A percentile compares a stretch with the other conserved stretches of the same genome.
Conservation (phyloP, 2,888 invertebrate genomes). For the Gymnosoma rotundatum region DNA sequence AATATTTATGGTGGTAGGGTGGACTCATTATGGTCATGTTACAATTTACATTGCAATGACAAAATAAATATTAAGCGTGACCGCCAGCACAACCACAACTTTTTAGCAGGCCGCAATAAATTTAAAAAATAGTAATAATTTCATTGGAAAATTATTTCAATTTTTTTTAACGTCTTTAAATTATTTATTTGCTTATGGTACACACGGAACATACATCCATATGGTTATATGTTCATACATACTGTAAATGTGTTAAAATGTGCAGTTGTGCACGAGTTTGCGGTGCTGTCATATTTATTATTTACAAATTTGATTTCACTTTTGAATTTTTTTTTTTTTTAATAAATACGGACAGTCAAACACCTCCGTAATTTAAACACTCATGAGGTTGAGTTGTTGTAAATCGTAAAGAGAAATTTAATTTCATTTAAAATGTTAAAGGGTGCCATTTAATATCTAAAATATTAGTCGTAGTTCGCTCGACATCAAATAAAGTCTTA, state of each 20-base stretch:
- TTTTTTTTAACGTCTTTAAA: conserved; percentile 31
- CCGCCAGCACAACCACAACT: neutral
- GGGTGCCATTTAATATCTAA: too few species aligned
- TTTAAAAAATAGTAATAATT: conserved; percentile 15
- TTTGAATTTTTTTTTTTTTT: conserved; percentile 24
- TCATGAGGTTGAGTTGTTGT: conserved; percentile 10
- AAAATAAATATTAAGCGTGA: conserved; percentile 26
- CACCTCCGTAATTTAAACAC: conserved; percentile 31
- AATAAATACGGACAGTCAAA: conserved; percentile 35
- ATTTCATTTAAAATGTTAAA: neutral
- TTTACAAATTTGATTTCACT: conserved; percentile 61
- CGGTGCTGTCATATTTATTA: conserved; percentile 8
- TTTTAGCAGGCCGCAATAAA: conserved; percentile 43
- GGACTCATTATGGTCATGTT: conserved; percentile 11
- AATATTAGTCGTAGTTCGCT: too few species aligned
- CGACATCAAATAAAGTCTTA: too few species aligned
- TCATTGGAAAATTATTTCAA: conserved; percentile 51
- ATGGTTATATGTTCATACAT: neutral
- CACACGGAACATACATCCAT: neutral
- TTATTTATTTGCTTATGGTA: conserved; percentile 30
- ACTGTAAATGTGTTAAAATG: neutral
- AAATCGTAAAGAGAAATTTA: conserved; percentile 24
- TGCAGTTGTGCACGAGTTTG: neutral
- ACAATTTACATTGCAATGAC: conserved; percentile 26
- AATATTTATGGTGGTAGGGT: conserved; percentile 29